Evolutionary conservation across 1,140 invertebrate species (phyloP), one percentile per base, ranked within the genome.

Genomic region (Lordiphosa clarofinis): DNA sequence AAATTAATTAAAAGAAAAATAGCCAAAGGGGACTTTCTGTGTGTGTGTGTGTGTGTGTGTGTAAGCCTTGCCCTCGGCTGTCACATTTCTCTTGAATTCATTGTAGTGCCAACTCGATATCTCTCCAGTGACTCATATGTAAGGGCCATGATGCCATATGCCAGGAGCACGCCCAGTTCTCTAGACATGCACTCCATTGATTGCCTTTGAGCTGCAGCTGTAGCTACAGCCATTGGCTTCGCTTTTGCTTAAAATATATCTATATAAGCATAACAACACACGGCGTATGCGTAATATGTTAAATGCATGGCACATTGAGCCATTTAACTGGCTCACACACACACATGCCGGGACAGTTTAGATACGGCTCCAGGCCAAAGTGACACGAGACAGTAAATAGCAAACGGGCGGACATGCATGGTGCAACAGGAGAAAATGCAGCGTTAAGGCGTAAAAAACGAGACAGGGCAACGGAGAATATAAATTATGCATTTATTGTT

Each of bases 1-100:
- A 57, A 75, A 64, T 70, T 75, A 76, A 76, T 75, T 75, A 75
- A 75, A 56, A 62, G 56, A 46, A 55, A 37, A 48, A 19, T 33
- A 33, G 55, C 37, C 50, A 38, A 3, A 28, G 33, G 24, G 46
- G 28, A 10, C 15, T 24, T 24, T 31, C 6, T 40, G 12, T 15
- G 36, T 42, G 24, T 40, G 38, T 9, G 11, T 40, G 38, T 40
- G 38, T 8, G 4, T 11, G 13, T 15, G 37, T 31, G 42, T 13
- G 48, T 55, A 65, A 57, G 66, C 62, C 66, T 56, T 48, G 31
- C 8, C 48, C 13, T 11, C 35, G 52, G 31, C 63, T 44, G 61
- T 60, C 56, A 59, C 67, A 66, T 68, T 73, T 66, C 52, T 42
- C 54, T 65, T 40, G 38, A 42, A 54, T 67, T 63, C 62, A 68